Conservation (phyloP, 2,888 invertebrate genomes). For the Selenia dentaria region DNA sequence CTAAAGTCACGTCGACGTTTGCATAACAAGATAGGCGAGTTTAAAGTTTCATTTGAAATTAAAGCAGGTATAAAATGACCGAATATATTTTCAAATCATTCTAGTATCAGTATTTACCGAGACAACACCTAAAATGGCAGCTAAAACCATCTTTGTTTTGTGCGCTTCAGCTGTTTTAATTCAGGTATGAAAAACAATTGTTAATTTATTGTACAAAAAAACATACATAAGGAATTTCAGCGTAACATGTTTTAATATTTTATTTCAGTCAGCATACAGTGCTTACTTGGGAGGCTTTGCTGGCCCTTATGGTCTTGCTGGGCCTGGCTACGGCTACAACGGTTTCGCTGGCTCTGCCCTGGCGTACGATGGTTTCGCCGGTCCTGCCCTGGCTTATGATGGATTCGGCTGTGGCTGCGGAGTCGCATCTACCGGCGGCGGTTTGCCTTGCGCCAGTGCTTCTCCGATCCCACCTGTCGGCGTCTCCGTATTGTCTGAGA, state of each 20-base stretch:
- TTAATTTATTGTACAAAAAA: too few species aligned
- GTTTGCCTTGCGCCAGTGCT: constrained; percentile 34
- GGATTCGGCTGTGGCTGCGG: constrained; percentile 25
- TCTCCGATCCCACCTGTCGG: constrained; percentile 47
- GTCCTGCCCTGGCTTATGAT: constrained; percentile 1
- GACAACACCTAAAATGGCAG: not conserved
- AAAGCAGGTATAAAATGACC: not conserved
- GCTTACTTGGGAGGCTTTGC: constrained; percentile 40
- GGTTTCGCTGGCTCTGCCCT: constrained; percentile 34
- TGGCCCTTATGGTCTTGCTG: constrained; percentile 40
- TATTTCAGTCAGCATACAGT: constrained; percentile 1
- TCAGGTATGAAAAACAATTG: not conserved
- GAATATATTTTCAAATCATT: not conserved
- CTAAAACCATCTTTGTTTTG: not conserved
- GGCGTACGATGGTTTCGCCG: not conserved
- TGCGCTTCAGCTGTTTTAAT: not conserved
- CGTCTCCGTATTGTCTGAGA: constrained; percentile 48
- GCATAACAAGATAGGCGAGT: not conserved
- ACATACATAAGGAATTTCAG: too few species aligned
- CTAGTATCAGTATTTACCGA: not conserved
- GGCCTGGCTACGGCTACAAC: constrained; percentile 36
- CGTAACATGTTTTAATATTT: too few species aligned
- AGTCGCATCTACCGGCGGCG: constrained; percentile 2
- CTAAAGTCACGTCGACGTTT: not conserved
- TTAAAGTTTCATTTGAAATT: not conserved